Base-by-base conservation (phyloP, 2,888 invertebrate genomes). In the Acrocyrtus sp. region DNA sequence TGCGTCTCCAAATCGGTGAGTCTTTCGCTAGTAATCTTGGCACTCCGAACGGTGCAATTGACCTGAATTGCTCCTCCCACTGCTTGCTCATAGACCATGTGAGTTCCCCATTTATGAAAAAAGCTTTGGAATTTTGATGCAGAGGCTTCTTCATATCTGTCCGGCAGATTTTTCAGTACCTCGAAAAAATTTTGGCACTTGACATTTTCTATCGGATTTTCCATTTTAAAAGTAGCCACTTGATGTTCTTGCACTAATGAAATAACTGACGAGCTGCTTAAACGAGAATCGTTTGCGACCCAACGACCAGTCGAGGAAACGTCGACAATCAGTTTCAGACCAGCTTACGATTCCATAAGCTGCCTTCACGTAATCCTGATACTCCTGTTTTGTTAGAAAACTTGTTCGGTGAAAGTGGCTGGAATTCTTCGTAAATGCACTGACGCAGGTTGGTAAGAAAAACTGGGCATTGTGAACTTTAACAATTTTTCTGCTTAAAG, bases 101-200 rank as follows among this genome's bases (percentile, higher is more conserved):
- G 72, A 0, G 63, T 43, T 6, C 72, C 72, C 48, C 50, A 72
- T 22, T 41, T 45, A 10, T 43, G 6, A 43, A 72, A 72, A 45
- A 72, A 72, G 12, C 10, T n/a, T 21, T 26, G 41, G 43, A 50
- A 56, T 29, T 22, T 19, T n/a, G 29, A 39, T 3, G 50, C 50
- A 41, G n/a, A 26, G 19, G 34, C 27, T 3, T 41, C 19, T 6
- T 19, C n/a, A 8, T 50, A 45, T 4, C 4, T 21, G 0, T 34
- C 39, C 2, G 66, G 66, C 4, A 66, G 41, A 4, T 15, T 12
- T 0, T 12, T 27, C 1, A 66, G 50, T n/a, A 48, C 48, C 6
- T 56, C 6, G 3, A 21, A 3, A 41, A 66, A 48, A 2, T 24
- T 19, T 0, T 5, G 1, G 5, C 8, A 21, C 17, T 24, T 39